phyloP scores from a whole-genome alignment of 2,888 invertebrate genomes.

The Troilus luridus region DNA sequence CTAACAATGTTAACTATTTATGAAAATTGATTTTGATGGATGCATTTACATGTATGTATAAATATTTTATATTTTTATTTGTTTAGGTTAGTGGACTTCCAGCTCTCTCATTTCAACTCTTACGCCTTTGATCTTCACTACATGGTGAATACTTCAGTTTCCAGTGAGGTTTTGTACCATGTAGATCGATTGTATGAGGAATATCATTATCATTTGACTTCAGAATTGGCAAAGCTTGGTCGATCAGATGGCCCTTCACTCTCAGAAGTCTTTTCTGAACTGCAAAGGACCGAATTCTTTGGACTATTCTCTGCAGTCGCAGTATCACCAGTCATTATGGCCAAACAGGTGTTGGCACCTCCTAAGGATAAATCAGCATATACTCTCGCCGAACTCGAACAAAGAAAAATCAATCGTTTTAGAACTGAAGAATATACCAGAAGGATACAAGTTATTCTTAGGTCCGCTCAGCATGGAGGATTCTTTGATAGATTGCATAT shows the following conservation, averaged over 20 bases:
- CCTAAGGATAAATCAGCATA: constrained; percentile 53
- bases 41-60: too few species aligned
- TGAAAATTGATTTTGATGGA: too few species aligned
- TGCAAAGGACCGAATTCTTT: constrained; percentile 60
- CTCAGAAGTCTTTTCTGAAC: constrained; percentile 53
- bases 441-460: constrained; percentile 60
- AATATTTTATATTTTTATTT: neutral
- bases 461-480: constrained; percentile 60
- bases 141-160: constrained; percentile 60
- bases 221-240: constrained; percentile 15
- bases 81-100: constrained; percentile 61
- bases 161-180: constrained; percentile 58
- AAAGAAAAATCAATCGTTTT: constrained; percentile 56
- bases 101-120: constrained; percentile 60
- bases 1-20: too few species aligned
- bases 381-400: constrained; percentile 57
- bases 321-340: constrained; percentile 60
- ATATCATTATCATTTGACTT: neutral
- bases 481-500: constrained; percentile 57
- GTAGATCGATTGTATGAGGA: constrained; percentile 52
- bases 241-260: neutral
- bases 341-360: constrained; percentile 56
- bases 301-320: constrained; percentile 60
- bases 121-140: constrained; percentile 60
- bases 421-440: constrained; percentile 59